phyloP scores from a whole-genome alignment of 1,140 invertebrate species.

The Ostrea denselamellosa region DNA sequence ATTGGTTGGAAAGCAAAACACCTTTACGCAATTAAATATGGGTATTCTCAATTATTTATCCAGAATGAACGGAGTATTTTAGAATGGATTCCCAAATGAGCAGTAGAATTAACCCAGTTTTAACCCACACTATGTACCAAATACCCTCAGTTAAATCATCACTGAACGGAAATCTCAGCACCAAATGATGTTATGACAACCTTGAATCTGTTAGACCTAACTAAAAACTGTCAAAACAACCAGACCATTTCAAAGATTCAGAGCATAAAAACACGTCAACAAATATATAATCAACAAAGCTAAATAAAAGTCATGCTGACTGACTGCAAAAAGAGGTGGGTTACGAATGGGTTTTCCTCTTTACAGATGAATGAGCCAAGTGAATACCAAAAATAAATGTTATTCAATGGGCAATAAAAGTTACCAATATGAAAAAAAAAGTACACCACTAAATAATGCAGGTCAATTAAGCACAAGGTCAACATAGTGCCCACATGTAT shows the following conservation, averaged over 20 bases:
- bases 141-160: too few species aligned
- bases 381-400: background rate
- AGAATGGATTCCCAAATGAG: too few species aligned
- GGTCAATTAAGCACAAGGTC: background rate
- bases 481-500: background rate
- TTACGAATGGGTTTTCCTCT: constrained; percentile 4
- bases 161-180: too few species aligned
- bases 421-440: background rate
- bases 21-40: too few species aligned
- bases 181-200: background rate
- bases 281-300: background rate
- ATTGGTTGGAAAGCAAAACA: too few species aligned
- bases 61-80: too few species aligned
- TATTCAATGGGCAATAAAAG: background rate
- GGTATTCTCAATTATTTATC: too few species aligned
- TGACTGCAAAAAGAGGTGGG: background rate
- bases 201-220: background rate
- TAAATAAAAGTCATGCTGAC: background rate
- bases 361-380: background rate
- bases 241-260: constrained; percentile 1
- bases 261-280: constrained; percentile 9
- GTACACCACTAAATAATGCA: background rate
- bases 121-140: too few species aligned
- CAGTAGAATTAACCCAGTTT: too few species aligned
- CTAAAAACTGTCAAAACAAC: background rate